These are phyloP conservation scores for Seriola quinqueradiata DNA, from an alignment of 2,113 vertebrate genomes.

Conservation along the genomic window DNA sequence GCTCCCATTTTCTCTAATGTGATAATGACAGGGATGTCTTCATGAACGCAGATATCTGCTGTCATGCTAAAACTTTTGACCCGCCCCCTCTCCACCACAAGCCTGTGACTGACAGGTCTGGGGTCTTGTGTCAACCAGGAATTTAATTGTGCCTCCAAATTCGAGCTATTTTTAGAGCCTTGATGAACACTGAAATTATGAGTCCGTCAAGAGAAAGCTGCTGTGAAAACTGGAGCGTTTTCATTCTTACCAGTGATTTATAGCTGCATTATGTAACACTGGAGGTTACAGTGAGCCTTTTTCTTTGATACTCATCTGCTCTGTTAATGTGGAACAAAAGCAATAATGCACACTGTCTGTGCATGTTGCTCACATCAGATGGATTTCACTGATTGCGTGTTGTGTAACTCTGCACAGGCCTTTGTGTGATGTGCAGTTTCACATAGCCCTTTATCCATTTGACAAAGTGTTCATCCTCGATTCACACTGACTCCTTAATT, in stretches of 20 bases:
- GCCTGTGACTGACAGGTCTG: conserved; percentile 35
- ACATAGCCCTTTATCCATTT: neutral
- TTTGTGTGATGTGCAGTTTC: neutral
- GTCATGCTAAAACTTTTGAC: conserved; percentile 8
- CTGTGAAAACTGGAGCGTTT: conserved; percentile 4
- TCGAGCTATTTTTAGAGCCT: conserved; percentile 35
- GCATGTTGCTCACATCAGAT: neutral
- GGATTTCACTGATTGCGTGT: neutral
- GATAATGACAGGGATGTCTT: conserved; percentile 17
- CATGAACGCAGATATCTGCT: neutral
- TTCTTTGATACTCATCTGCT: conserved; percentile 3
- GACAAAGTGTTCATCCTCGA: conserved; percentile 8
- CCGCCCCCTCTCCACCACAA: neutral
- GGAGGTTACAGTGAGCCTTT: neutral
- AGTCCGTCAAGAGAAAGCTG: conserved; percentile 18
- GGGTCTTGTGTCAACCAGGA: conserved; percentile 8
- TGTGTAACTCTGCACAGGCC: neutral
- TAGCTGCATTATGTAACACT: neutral
- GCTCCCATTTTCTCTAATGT: neutral
- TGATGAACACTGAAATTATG: conserved; percentile 31
- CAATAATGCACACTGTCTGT: neutral
- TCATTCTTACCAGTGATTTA: conserved; percentile 1
- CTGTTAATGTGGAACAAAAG: neutral
- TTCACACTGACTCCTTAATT: conserved; percentile 45
- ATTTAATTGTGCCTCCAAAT: conserved; percentile 27